Conservation (phyloP, 2,113 vertebrate species). For the Ornithorhynchus anatinus region DNA sequence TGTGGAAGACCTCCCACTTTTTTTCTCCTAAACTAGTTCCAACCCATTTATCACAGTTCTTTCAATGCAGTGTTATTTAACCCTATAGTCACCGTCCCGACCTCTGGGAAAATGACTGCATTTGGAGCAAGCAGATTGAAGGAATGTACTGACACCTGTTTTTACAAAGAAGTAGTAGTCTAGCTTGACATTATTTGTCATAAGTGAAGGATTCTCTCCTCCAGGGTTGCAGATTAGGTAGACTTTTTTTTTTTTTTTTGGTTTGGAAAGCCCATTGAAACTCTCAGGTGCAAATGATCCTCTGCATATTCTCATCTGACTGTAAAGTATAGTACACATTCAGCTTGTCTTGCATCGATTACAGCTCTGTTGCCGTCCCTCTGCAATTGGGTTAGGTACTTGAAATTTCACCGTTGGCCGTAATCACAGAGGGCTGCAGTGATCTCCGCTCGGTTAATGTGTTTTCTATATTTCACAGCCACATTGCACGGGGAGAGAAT, state of each 20-base stretch:
- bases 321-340: rapidly evolving
- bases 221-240: too few relatives aligned
- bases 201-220: neutral
- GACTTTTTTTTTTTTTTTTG: too few relatives aligned
- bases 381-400: rapidly evolving
- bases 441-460: neutral
- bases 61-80: too few relatives aligned
- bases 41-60: too few relatives aligned
- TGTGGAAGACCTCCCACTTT: too few relatives aligned
- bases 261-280: rapidly evolving
- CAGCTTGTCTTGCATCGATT: rapidly evolving
- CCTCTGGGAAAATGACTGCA: too few relatives aligned
- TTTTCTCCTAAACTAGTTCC: too few relatives aligned
- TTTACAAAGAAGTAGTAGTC: too few relatives aligned
- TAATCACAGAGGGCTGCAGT: neutral
- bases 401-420: neutral
- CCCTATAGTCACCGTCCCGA: too few relatives aligned
- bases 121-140: too few relatives aligned
- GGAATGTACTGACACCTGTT: too few relatives aligned
- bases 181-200: too few relatives aligned
- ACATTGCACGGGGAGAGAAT: neutral
- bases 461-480: neutral
- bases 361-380: rapidly evolving
- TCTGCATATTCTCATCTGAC: rapidly evolving
- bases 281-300: neutral